Evolutionary conservation across 2,797 vertebrate species (phyloP).

Genomic region (Gallinago solitaria): DNA sequence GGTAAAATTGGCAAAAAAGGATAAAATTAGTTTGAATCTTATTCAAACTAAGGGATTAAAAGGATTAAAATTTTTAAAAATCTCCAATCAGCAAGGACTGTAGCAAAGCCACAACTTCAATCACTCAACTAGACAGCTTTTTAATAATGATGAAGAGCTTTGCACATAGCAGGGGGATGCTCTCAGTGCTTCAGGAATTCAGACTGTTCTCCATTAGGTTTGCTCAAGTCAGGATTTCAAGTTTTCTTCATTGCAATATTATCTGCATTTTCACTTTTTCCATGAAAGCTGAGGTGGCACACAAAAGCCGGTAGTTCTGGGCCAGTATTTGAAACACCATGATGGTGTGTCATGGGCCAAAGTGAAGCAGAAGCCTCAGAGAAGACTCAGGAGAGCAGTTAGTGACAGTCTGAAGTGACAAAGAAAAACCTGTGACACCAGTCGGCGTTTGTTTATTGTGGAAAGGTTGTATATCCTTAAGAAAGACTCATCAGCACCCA

Average conservation of each 20-base stretch:
- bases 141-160: neutral
- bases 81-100: neutral
- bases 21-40: neutral
- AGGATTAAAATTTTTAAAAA: accelerated
- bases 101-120: neutral
- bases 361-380: neutral
- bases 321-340: neutral
- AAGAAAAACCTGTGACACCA: neutral
- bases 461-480: neutral
- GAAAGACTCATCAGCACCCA: neutral
- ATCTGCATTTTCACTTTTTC: neutral
- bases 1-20: neutral
- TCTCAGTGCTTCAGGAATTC: neutral
- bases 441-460: neutral
- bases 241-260: neutral
- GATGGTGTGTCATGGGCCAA: neutral
- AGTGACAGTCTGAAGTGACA: neutral
- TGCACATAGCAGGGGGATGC: neutral
- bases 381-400: accelerated
- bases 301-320: accelerated
- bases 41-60: neutral
- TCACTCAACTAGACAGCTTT: neutral
- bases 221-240: neutral
- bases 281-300: neutral
- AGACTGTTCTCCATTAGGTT: neutral